These are phyloP conservation scores for Holacanthella duospinosa DNA, from an alignment of 2,888 invertebrate genomes.

Conservation along the genomic window DNA sequence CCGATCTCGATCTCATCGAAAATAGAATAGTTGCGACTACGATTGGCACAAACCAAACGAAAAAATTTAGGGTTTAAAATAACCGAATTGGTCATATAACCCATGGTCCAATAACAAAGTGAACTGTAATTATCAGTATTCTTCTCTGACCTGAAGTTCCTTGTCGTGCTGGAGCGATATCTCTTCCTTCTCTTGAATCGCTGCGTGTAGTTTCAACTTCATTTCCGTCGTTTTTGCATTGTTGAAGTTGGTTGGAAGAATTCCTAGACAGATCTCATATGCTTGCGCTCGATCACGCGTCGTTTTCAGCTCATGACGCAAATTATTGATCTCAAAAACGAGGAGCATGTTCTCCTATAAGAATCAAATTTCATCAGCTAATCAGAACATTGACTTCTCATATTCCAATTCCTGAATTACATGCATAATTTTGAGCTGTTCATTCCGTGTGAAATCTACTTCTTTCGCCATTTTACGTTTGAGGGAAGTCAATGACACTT, in stretches of 20 bases:
- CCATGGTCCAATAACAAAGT: too few species aligned
- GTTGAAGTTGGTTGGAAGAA: slow-evolving; percentile 42
- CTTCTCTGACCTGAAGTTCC: slow-evolving; percentile 28
- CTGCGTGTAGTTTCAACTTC: slow-evolving; percentile 28
- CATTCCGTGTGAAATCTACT: slow-evolving; percentile 44
- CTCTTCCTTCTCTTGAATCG: slow-evolving; percentile 34
- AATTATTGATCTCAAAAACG: slow-evolving; percentile 63
- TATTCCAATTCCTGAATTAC: too few species aligned
- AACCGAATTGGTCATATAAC: neutral
- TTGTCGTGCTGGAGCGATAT: slow-evolving; percentile 30
- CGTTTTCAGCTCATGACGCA: slow-evolving; percentile 58
- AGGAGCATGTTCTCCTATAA: slow-evolving; percentile 63
- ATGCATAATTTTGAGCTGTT: slow-evolving; percentile 56
- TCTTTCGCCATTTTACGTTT: slow-evolving; percentile 46
- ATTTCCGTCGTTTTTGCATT: slow-evolving; percentile 34
- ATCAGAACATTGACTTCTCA: too few species aligned
- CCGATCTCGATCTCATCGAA: too few species aligned
- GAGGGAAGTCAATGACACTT: slow-evolving; percentile 52
- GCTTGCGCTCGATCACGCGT: slow-evolving; percentile 56
- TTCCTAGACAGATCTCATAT: slow-evolving; percentile 60
- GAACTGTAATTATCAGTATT: neutral
- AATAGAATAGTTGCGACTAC: too few species aligned
- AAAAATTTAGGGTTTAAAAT: neutral
- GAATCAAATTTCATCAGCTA: too few species aligned
- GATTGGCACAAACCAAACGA: too few species aligned